phyloP scores from a whole-genome alignment of 2,113 vertebrate species.

The Chaetodon auriga region DNA sequence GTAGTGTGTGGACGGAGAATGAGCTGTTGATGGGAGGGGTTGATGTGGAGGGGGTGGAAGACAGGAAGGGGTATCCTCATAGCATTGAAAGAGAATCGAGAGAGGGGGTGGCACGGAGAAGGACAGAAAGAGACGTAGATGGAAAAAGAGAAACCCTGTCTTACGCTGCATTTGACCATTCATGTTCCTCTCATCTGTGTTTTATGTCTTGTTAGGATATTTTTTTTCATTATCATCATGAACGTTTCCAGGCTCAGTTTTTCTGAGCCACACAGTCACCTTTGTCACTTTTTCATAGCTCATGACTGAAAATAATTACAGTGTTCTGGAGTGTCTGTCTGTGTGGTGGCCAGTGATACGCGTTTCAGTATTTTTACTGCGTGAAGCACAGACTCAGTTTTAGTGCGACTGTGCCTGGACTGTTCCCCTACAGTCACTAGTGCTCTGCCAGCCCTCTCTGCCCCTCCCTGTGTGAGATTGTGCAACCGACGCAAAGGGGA shows the following conservation, averaged over 20 bases:
- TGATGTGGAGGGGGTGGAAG: slow-evolving; percentile 52
- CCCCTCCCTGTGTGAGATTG: slow-evolving; percentile 59
- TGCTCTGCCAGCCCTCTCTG: slow-evolving; percentile 28
- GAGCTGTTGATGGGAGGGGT: slow-evolving; percentile 59
- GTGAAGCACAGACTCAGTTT: slow-evolving; percentile 11
- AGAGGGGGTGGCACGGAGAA: slow-evolving; percentile 45
- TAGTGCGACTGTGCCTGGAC: neutral
- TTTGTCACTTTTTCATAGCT: neutral
- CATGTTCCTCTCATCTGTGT: slow-evolving; percentile 19
- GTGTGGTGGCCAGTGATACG: neutral
- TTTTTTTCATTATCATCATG: slow-evolving; percentile 5
- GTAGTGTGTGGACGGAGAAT: slow-evolving; percentile 58
- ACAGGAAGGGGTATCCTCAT: slow-evolving; percentile 75
- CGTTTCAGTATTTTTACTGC: neutral
- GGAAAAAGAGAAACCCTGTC: slow-evolving; percentile 70
- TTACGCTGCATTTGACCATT: slow-evolving; percentile 54
- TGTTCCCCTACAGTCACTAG: slow-evolving; percentile 23
- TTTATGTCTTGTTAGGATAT: neutral
- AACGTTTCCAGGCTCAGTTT: neutral
- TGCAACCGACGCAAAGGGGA: slow-evolving; percentile 76
- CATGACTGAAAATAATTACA: neutral
- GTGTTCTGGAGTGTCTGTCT: neutral
- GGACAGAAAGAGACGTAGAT: slow-evolving; percentile 50
- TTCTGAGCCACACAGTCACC: neutral
- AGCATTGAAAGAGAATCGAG: slow-evolving; percentile 35